Percentiles rank a stretch among this genome's conserved stretches.
phyloP scores from a whole-genome alignment of 2,888 invertebrate species.

The Pristionchus japonicus region DNA sequence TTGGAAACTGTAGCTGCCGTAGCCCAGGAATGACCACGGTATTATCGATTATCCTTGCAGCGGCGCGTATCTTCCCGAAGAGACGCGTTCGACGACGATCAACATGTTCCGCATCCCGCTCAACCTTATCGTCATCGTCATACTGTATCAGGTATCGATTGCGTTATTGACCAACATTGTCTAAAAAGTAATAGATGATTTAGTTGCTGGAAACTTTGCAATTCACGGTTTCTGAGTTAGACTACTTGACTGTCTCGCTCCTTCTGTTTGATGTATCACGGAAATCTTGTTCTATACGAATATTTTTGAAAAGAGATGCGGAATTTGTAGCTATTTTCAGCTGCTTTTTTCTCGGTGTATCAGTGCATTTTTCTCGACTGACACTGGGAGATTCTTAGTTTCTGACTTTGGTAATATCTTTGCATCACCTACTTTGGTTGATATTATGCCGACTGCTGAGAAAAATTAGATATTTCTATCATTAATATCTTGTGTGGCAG shows the following conservation, averaged over 20 bases:
- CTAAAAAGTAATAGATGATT: background rate
- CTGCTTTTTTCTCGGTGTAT: too few relatives aligned
- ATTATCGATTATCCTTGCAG: background rate
- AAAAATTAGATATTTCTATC: too few relatives aligned
- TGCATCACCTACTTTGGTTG: too few relatives aligned
- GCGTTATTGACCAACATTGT: background rate
- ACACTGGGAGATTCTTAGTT: too few relatives aligned
- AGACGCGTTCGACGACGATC: constrained; percentile 78
- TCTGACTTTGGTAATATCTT: too few relatives aligned
- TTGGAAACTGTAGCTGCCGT: background rate
- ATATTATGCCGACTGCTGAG: too few relatives aligned
- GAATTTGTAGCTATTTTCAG: too few relatives aligned
- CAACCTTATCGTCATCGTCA: constrained; percentile 78
- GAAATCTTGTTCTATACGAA: too few relatives aligned
- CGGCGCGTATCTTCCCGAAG: constrained; percentile 77
- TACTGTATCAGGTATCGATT: constrained; percentile 75
- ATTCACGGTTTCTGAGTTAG: background rate
- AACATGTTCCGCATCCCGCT: constrained; percentile 78
- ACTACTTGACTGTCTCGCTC: background rate
- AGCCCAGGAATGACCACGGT: background rate
- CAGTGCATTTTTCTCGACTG: too few relatives aligned
- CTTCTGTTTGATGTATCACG: background rate
- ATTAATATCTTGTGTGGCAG: too few relatives aligned
- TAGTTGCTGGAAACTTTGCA: background rate
- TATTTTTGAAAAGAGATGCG: too few relatives aligned